These are phyloP conservation scores for Oncopeltus fasciatus DNA, from an alignment of 1,140 invertebrate genomes.

Conservation along the genomic window DNA sequence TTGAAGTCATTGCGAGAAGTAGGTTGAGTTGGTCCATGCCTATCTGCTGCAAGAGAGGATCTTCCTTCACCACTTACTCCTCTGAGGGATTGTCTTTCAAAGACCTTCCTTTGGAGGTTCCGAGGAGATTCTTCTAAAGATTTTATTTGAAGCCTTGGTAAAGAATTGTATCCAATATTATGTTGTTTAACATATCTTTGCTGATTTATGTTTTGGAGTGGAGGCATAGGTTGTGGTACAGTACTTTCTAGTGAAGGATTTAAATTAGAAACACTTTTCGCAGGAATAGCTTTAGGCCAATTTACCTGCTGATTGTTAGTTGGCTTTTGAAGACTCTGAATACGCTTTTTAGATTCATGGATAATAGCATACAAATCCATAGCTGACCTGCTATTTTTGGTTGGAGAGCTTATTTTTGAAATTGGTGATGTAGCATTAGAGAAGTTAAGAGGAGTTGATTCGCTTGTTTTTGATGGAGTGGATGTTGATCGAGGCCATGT, in stretches of 20 bases:
- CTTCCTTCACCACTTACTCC: not conserved
- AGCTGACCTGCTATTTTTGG: conserved; percentile 49
- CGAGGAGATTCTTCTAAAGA: conserved; percentile 17
- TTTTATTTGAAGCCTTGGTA: conserved; percentile 16
- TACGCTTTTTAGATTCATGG: conserved; percentile 58
- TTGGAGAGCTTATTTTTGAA: conserved; percentile 27
- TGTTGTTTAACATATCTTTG: not conserved
- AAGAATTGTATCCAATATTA: conserved; percentile 7
- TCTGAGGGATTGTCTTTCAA: not conserved
- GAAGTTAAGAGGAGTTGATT: conserved; percentile 15
- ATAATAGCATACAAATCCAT: conserved; percentile 63
- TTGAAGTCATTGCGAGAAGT: conserved; percentile 52
- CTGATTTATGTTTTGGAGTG: conserved; percentile 10
- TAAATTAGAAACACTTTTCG: not conserved
- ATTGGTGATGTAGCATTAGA: conserved; percentile 23
- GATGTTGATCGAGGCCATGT: conserved; percentile 21
- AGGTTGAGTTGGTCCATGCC: conserved; percentile 19
- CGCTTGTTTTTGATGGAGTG: conserved; percentile 21
- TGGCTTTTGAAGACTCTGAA: conserved; percentile 38
- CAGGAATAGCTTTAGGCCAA: conserved; percentile 23
- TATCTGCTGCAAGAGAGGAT: conserved; percentile 13
- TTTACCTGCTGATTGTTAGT: conserved; percentile 4
- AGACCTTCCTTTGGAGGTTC: conserved; percentile 16
- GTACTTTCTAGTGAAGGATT: not conserved
- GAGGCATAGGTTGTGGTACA: conserved; percentile 17